phyloP scores from a whole-genome alignment of 2,888 invertebrate genomes.

The Pycnomerus fuliginosus region DNA sequence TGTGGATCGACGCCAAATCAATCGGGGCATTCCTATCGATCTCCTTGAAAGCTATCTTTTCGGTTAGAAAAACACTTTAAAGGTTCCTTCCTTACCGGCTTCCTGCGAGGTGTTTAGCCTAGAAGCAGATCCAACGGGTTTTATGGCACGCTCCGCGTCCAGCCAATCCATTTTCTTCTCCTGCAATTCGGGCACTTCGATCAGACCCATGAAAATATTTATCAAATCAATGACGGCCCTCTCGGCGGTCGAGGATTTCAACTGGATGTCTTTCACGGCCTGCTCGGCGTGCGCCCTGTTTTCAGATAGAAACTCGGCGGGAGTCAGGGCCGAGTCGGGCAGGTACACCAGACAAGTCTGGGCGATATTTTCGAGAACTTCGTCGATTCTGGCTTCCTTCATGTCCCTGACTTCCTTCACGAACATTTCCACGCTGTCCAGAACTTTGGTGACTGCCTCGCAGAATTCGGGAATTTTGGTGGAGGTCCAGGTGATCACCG shows the following conservation, averaged over 20 bases:
- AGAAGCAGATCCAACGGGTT: slow-evolving; percentile 62
- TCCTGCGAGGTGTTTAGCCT: slow-evolving; percentile 58
- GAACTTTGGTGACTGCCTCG: slow-evolving; percentile 56
- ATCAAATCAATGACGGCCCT: slow-evolving; percentile 75
- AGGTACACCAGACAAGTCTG: slow-evolving; percentile 63
- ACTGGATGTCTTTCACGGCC: slow-evolving; percentile 57
- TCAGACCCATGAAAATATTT: slow-evolving; percentile 69
- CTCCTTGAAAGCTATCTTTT: slow-evolving; percentile 58
- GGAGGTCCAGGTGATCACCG: slow-evolving; percentile 80
- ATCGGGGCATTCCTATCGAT: slow-evolving; percentile 62
- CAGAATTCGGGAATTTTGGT: slow-evolving; percentile 68
- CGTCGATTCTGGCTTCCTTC: slow-evolving; percentile 73
- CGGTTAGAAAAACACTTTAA: not conserved
- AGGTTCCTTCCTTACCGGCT: slow-evolving; percentile 56
- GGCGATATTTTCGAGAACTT: slow-evolving; percentile 64
- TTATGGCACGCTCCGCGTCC: slow-evolving; percentile 62
- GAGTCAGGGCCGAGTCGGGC: slow-evolving; percentile 62
- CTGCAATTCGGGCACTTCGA: slow-evolving; percentile 59
- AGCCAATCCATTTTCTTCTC: slow-evolving; percentile 64
- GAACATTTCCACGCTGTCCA: slow-evolving; percentile 66
- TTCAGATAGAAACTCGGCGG: slow-evolving; percentile 62
- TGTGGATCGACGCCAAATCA: slow-evolving; percentile 62
- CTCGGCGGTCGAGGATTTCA: slow-evolving; percentile 68
- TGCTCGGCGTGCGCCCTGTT: slow-evolving; percentile 60
- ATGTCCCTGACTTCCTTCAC: slow-evolving; percentile 71